These are phyloP conservation scores for Megaleporinus macrocephalus DNA, from an alignment of 2,113 vertebrate species.

Conservation along the genomic window DNA sequence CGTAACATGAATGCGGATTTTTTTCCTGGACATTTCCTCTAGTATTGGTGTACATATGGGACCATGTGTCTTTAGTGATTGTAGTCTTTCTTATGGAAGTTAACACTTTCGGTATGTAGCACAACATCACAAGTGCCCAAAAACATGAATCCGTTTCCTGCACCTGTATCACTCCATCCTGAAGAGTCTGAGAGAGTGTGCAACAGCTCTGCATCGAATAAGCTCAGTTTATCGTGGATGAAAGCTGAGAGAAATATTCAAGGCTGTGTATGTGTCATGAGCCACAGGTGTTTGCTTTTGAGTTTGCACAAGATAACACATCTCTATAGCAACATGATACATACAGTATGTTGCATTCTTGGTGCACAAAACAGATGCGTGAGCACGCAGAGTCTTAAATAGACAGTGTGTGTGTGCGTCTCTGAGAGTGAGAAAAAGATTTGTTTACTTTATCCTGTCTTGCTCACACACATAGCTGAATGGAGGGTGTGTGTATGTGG, in stretches of 20 bases:
- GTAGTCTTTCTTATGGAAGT: background rate
- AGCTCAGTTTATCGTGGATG: background rate
- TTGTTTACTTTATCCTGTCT: conserved; percentile 42
- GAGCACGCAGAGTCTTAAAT: background rate
- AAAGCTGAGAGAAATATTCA: background rate
- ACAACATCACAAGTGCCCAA: background rate
- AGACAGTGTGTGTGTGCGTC: background rate
- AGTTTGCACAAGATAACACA: conserved; percentile 64
- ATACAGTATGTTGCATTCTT: background rate
- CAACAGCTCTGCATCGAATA: background rate
- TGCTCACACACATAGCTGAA: no score
- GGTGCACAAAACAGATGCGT: background rate
- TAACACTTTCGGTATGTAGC: background rate
- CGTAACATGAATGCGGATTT: no score
- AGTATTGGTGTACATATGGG: background rate
- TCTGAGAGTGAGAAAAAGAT: conserved; percentile 27
- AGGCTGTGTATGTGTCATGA: background rate
- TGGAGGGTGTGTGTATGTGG: no score
- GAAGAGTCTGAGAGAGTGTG: background rate
- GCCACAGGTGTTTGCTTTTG: conserved; percentile 57
- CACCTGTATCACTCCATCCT: background rate
- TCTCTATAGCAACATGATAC: conserved; percentile 30
- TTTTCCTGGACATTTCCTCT: background rate
- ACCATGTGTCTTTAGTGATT: background rate
- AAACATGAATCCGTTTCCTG: background rate